Evolutionary conservation across 2,113 vertebrate genomes (phyloP).

Genomic region (Suricata suricatta): DNA sequence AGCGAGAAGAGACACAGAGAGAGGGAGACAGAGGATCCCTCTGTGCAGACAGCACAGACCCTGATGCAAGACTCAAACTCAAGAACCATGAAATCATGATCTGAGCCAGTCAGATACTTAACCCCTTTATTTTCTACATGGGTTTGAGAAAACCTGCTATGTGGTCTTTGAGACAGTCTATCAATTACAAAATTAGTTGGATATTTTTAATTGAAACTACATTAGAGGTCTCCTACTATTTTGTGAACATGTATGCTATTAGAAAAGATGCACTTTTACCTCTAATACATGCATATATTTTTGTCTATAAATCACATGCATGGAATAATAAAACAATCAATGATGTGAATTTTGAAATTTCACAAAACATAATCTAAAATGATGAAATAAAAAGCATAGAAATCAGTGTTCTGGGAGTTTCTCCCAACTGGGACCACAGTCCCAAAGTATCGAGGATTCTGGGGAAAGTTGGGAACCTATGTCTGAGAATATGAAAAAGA

Average conservation of each 20-base stretch:
- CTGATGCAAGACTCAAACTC: too few relatives aligned
- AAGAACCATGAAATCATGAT: too few relatives aligned
- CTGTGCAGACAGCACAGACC: too few relatives aligned
- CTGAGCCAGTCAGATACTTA: too few relatives aligned
- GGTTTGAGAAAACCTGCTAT: background rate
- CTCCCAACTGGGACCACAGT: background rate
- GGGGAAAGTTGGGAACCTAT: background rate
- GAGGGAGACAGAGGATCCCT: too few relatives aligned
- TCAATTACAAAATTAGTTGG: background rate
- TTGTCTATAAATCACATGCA: background rate
- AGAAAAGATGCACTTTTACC: background rate
- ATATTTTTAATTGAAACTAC: background rate
- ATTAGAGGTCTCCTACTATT: background rate
- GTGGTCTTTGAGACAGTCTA: background rate
- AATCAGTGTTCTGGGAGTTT: background rate
- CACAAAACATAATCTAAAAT: background rate
- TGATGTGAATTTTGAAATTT: background rate
- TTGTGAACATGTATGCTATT: background rate
- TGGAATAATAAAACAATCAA: background rate
- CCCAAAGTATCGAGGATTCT: background rate
- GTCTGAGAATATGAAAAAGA: background rate
- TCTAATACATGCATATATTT: background rate
- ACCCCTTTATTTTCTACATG: background rate
- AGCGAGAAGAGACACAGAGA: too few relatives aligned
- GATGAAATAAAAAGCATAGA: background rate